Conservation (phyloP, 2,797 vertebrate genomes). For the Gymnoscopelus braueri region DNA sequence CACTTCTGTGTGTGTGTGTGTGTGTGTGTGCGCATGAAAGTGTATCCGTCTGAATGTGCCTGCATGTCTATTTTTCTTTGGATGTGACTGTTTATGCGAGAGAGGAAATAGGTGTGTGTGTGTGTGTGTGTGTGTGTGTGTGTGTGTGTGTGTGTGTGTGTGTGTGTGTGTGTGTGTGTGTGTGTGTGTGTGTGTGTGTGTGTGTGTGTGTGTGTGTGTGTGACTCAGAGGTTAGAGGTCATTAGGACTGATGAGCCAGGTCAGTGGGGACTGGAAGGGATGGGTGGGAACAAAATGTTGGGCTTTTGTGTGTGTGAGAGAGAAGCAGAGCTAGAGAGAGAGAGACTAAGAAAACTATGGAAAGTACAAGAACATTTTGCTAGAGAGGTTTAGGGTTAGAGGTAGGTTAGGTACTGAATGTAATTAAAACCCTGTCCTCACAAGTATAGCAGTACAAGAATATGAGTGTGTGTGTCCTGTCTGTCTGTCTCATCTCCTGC, state of each 20-base stretch:
- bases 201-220: slow-evolving; percentile 33
- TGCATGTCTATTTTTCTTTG: background rate
- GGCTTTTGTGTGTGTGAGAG: slow-evolving; percentile 26
- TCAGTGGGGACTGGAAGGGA: slow-evolving; percentile 69
- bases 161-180: slow-evolving; percentile 5
- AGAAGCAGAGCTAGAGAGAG: background rate
- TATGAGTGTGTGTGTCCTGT: background rate
- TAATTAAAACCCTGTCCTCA: too few relatives aligned
- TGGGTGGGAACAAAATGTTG: slow-evolving; percentile 66
- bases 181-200: slow-evolving; percentile 18
- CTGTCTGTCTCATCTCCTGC: slow-evolving; percentile 45
- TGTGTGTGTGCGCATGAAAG: background rate
- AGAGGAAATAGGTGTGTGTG: slow-evolving; percentile 3
- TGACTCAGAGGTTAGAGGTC: slow-evolving; percentile 55
- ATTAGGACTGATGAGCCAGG: slow-evolving; percentile 62
- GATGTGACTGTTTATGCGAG: background rate
- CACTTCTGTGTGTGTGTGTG: background rate
- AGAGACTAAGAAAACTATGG: background rate
- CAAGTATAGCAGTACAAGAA: background rate
- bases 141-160: too few relatives aligned
- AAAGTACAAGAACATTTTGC: background rate
- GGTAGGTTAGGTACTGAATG: background rate
- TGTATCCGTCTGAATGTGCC: too few relatives aligned
- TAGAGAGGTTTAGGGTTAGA: background rate
- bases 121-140: slow-evolving; percentile 2